These are phyloP conservation scores for Takifugu bimaculatus DNA, from an alignment of 2,113 vertebrate species.

Conservation along the genomic window DNA sequence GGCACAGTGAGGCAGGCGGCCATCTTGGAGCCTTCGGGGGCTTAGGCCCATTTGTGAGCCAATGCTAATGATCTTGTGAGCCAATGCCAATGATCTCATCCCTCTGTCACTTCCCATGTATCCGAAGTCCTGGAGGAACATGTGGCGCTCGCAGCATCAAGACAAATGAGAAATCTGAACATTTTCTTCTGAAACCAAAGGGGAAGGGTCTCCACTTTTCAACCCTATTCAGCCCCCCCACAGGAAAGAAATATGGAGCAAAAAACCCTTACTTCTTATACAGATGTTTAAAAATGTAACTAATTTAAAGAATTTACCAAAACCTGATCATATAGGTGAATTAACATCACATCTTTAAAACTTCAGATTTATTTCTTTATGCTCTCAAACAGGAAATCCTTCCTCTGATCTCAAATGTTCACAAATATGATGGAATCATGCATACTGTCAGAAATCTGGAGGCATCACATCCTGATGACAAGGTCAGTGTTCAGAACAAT, in stretches of 20 bases:
- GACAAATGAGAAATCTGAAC: slow-evolving; percentile 99
- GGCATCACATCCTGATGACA: no score
- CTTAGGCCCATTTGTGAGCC: slow-evolving; percentile 88
- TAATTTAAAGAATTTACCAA: no score
- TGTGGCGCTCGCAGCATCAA: slow-evolving; percentile 99
- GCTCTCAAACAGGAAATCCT: no score
- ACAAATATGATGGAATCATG: no score
- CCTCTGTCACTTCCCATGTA: slow-evolving; percentile 97
- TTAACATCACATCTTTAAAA: no score
- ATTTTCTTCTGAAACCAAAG: slow-evolving; percentile 79
- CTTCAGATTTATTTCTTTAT: no score
- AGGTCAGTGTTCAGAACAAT: no score
- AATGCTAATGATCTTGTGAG: slow-evolving; percentile 94
- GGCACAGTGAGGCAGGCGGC: slow-evolving; percentile 82
- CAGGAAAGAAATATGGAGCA: slow-evolving; percentile 19
- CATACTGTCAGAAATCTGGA: no score
- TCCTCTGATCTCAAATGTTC: no score
- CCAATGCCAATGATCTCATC: slow-evolving; percentile 79
- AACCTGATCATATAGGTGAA: no score
- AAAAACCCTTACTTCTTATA: no score
- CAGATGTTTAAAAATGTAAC: no score
- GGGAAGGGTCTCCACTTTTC: slow-evolving; percentile 86
- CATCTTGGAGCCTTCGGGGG: slow-evolving; percentile 81
- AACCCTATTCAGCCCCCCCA: slow-evolving; percentile 84
- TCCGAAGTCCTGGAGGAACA: slow-evolving; percentile 99